Base-by-base conservation (phyloP, 2,113 vertebrate genomes). In the Ammodytes marinus region DNA sequence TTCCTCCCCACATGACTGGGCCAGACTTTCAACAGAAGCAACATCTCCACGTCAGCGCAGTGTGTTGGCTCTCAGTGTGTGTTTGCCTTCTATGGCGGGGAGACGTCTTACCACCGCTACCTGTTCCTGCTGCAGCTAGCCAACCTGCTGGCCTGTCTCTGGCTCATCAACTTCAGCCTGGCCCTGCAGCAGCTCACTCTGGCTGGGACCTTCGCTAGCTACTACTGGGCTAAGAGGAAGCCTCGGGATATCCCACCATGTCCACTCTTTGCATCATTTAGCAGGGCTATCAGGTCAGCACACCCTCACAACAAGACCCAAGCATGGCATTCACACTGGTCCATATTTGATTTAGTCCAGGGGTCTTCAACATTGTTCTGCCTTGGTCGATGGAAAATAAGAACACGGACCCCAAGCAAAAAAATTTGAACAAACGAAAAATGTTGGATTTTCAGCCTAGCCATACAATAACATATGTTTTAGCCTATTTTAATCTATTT, bases 171-270 rank as follows among this genome's bases (percentile, higher is more conserved):
- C 89, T 99, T 99, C 88, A 94, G 95, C 73, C 90, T 97, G 87
- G 97, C 97, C 1, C 84, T 99, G 93, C 96, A 96, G 84, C 97
- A 98, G 87, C 97, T 97, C 91, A 94, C 97, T 6, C 95, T 99
- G 69, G 97, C 97, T 8, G 97, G 97, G 85, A 94, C 96, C 67
- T 99, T 99, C 64, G 96, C 97, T 46, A 95, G 96, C 42, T 99
- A 97, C 59, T 99, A 99, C 89, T 99, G 97, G 97, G 96, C 97
- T 77, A 94, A 89, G 72, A 95, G 90, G 57, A 99, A 98, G 79
- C 97, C 97, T 5, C 94, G 95, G 8, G 97, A 98, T 75, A 96
- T 99, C 43, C 96, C 97, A 4, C 64, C 94, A 3, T 95, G 94
- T 82, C 97, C 97, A 0, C 94, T 99, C 9, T 95, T 96, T 69